Base-by-base conservation (phyloP, 1,140 invertebrate species). In the Brachionus plicatilis region DNA sequence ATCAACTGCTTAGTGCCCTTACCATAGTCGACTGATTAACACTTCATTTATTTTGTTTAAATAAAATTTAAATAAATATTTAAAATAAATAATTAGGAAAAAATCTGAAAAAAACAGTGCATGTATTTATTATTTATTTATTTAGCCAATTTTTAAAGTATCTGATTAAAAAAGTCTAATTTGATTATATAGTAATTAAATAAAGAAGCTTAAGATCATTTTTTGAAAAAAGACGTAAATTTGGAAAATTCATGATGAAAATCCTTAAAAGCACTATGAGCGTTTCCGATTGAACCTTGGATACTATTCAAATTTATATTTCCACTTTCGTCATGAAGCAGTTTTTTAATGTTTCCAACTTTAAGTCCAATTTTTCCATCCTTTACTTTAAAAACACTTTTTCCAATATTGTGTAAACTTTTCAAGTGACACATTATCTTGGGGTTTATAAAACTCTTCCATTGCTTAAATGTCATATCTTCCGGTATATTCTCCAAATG, bases 401-500 rank as follows among this genome's bases (percentile, higher is more conserved):
- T 76, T 20, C 72, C 72, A 50, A 76, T n/a, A 12, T 76, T 20
- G 33, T 76, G 24, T 7, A 50, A 27, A 5, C 8, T 8, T 12
- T 76, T 47, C 27, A 76, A 50, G 43, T 47, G 41, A 3, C 3
- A 29, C 4, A 76, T 27, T 12, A 82, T 68, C 14, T 82, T 82
- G 2, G 79, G 79, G 66, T 82, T 82, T 5, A 82, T 45, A 11
- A 65, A 6, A 37, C 65, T 60, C 24, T 65, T 82, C 79, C 79
- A 82, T 14, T 82, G 33, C 43, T 82, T 82, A 47, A 82, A 82
- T 47, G 65, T 41, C 33, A 47, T 65, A 65, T 82, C 79, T 68
- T 82, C 79, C 7, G 72, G 72, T 53, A 76, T 76, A 50, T 76
- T 27, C 29, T 76, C 72, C 24, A 76, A 76, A 76, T 76, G 72